A percentile compares a stretch with the other conserved stretches of the same genome.
Conservation (phyloP, 2,888 invertebrate species). For the Aquatica leii region DNA sequence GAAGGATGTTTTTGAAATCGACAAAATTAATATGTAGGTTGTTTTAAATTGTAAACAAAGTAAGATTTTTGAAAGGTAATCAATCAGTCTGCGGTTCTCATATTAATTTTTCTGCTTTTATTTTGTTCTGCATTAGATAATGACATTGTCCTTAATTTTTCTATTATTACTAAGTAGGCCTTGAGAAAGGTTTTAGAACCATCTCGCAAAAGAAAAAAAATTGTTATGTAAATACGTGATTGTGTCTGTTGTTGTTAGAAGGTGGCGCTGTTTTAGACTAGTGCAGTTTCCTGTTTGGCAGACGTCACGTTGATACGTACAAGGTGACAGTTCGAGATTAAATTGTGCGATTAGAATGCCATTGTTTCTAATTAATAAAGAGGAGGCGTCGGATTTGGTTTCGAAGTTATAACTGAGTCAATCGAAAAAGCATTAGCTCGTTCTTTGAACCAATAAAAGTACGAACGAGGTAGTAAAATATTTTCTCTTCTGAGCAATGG, state of each 20-base stretch:
- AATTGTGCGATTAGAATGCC: constrained; percentile 37
- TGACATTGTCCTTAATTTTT: constrained; percentile 36
- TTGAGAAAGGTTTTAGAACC: background rate
- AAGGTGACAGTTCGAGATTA: constrained; percentile 40
- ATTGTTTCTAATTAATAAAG: constrained; percentile 10
- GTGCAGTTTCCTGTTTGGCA: constrained; percentile 36
- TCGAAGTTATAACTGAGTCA: background rate
- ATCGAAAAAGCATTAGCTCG: background rate
- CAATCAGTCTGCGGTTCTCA: constrained; percentile 34
- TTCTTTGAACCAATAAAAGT: constrained; percentile 18
- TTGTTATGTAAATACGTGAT: constrained; percentile 15
- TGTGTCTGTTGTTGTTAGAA: constrained; percentile 2
- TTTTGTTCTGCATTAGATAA: constrained; percentile 33
- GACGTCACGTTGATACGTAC: constrained; percentile 39
- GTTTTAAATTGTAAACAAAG: constrained; percentile 8
- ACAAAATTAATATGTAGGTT: background rate
- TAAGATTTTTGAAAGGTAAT: constrained; percentile 29
- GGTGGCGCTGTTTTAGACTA: constrained; percentile 16
- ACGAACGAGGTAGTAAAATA: constrained; percentile 14
- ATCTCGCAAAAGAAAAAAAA: background rate
- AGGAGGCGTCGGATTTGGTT: constrained; percentile 4
- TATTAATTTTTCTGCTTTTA: constrained; percentile 22
- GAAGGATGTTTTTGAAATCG: too few species aligned
- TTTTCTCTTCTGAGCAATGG: constrained; percentile 19
- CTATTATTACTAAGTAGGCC: too few species aligned